Evolutionary conservation across 2,888 invertebrate species (phyloP), one percentile per base, ranked within the genome.

Genomic region (Poecilus cupreus): DNA sequence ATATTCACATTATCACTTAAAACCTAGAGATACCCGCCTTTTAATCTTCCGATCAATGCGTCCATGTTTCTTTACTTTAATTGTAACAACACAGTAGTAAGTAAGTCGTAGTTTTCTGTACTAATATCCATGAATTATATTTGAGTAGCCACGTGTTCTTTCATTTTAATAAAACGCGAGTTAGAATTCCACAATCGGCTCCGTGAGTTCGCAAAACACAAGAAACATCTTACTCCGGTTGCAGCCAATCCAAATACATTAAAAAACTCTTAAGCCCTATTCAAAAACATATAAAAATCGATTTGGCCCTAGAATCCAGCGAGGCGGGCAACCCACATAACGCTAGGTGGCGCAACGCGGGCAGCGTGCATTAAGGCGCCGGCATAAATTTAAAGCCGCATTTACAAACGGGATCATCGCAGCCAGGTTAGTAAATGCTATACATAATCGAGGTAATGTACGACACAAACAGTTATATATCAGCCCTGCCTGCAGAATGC

Each of bases 241-340:
- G 10, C 37, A 68, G 64, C 64, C 64, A 68, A 68, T 68, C 39
- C 64, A 68, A 26, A 74, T 51, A 51, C 51, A 74, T 74, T 51
- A 74, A 74, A 74, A 74, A 74, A 49, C 49, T 74, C 49, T 74
- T 74, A 46, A 74, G 74, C 49, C 6, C 49, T 74, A 51, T 74
- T 74, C 51, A 74, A 74, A 74, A 74, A 74, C 51, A 74, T 51
- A 74, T 74, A 74, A 74, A 74, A 74, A 74, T 74, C 74, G 74
- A 74, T 74, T 32, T 74, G 24, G 16, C 32, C 64, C 46, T n/a
- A 46, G 32, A 60, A 24, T 32, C 37, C 39, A 13, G 18, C 8
- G 60, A 16, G 32, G 32, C 46, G 20, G 11, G 2, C 1, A 54
- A 60, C 32, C 32, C 32, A 32, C 32, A 32, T 32, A 32, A 32